These are phyloP conservation scores for Sylvietta virens DNA, from an alignment of 2,113 vertebrate species.

Conservation along the genomic window DNA sequence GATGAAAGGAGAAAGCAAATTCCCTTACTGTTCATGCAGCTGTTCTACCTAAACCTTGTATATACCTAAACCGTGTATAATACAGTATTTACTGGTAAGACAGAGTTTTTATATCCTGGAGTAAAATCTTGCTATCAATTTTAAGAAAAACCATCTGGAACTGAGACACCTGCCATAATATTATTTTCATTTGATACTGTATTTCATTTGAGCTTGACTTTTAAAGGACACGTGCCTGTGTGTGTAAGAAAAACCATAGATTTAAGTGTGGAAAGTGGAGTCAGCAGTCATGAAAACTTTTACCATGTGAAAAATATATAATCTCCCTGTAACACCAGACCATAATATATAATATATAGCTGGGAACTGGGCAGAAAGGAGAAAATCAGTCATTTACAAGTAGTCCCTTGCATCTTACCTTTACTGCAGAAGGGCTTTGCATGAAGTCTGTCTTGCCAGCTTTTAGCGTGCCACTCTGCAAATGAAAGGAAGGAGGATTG, in stretches of 20 bases:
- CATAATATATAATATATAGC: background rate
- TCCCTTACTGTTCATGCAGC: background rate
- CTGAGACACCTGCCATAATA: constrained; percentile 25
- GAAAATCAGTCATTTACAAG: constrained; percentile 39
- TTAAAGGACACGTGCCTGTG: background rate
- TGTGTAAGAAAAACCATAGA: background rate
- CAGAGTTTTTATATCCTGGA: background rate
- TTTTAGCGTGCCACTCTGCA: background rate
- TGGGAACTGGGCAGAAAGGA: background rate
- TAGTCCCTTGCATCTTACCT: constrained; percentile 7
- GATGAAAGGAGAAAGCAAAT: background rate
- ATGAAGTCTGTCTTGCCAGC: background rate
- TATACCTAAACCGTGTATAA: background rate
- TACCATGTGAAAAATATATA: constrained; percentile 19
- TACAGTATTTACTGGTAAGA: background rate
- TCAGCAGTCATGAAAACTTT: constrained; percentile 40
- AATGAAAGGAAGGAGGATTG: constrained; percentile 2
- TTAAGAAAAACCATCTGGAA: constrained; percentile 31
- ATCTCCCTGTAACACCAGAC: constrained; percentile 5
- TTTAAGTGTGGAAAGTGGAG: constrained; percentile 14
- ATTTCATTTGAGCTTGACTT: constrained; percentile 24
- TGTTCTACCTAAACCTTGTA: background rate
- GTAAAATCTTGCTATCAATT: background rate
- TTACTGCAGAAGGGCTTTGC: background rate
- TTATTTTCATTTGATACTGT: constrained; percentile 5